Evolutionary conservation across 1,140 invertebrate genomes (phyloP).

Genomic region (Drosophila equinoxialis): DNA sequence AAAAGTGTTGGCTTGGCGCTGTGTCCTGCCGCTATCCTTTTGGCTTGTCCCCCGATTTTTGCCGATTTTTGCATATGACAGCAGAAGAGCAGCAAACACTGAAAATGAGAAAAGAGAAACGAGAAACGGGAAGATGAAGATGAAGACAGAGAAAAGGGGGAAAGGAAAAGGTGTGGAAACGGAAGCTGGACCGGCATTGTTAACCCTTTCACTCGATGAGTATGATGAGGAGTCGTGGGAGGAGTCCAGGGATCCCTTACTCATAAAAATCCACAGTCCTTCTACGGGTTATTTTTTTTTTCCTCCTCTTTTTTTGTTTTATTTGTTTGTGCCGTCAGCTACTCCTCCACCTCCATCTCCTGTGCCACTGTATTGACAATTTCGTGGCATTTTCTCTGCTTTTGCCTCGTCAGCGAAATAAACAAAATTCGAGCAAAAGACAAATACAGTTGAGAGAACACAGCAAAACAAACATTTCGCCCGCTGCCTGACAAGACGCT

Average conservation of each 20-base stretch:
- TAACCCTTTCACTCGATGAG: slow-evolving; percentile 62
- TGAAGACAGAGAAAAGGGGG: not conserved
- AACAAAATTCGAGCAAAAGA: slow-evolving; percentile 79
- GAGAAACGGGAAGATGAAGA: not conserved
- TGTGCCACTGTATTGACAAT: slow-evolving; percentile 67
- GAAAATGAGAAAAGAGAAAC: not conserved
- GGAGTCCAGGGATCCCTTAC: slow-evolving; percentile 2
- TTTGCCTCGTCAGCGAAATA: slow-evolving; percentile 81
- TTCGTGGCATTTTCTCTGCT: slow-evolving; percentile 63
- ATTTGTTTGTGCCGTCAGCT: slow-evolving; percentile 41
- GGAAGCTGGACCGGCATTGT: slow-evolving; percentile 69
- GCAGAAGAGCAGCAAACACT: slow-evolving; percentile 45
- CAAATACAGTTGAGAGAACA: slow-evolving; percentile 73
- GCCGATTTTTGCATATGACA: slow-evolving; percentile 74
- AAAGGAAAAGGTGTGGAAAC: slow-evolving; percentile 9
- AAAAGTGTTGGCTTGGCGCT: slow-evolving; percentile 75
- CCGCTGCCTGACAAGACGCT: slow-evolving; percentile 68
- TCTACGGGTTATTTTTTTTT: not conserved
- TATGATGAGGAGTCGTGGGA: slow-evolving; percentile 3
- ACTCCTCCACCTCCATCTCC: not conserved
- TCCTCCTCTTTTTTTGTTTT: not conserved
- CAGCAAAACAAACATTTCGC: slow-evolving; percentile 76
- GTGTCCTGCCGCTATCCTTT: slow-evolving; percentile 24
- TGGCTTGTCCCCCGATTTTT: slow-evolving; percentile 27
- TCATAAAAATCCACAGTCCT: slow-evolving; percentile 44